Evolutionary conservation across 2,113 vertebrate genomes (phyloP), one percentile per base, ranked within the genome.

Genomic region (Semicossyphus pulcher): DNA sequence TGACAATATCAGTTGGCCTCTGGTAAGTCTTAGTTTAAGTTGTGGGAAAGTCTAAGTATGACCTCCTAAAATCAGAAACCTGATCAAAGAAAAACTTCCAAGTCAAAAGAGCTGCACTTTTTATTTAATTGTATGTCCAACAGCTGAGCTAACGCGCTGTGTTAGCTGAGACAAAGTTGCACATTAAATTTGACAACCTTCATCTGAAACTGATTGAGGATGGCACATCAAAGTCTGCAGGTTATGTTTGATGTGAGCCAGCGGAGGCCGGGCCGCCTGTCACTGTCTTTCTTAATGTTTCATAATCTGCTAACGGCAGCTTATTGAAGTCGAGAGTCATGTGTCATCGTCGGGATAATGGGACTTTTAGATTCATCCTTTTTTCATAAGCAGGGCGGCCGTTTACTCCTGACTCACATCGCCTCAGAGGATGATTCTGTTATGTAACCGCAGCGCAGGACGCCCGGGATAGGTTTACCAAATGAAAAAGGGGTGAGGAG

Each of bases 381-480:
- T 70, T 51, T 47, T 56, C 37, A 45, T 67, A 14, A 70, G 63
- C 72, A 15, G 18, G 37, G 49, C 23, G 9, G 51, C 48, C 3
- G n/a, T 76, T 70, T 31, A 29, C 56, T 69, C 42, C 61, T 48
- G 76, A 77, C 42, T 69, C 76, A 32, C 48, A 56, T 34, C 7
- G 39, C 72, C 69, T 80, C 31, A 1, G 59, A 80, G 76, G 72
- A 72, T 42, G 61, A 65, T 42, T 15, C 15, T 48, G 56, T 81
- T 86, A 78, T 1, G 61, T 70, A 79, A 81, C 37, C 2, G 26
- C 28, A n/a, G 72, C 16, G 1, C 58, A 76, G 57, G 21, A 15
- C 62, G 14, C 52, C 58, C 8, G 10, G 54, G 70, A 45, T 29
- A 6, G 70, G 70, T 72, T 83, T 53, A 60, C 32, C 74, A 47